phyloP scores from a whole-genome alignment of 2,113 vertebrate species.

The Menidia beryllina region DNA sequence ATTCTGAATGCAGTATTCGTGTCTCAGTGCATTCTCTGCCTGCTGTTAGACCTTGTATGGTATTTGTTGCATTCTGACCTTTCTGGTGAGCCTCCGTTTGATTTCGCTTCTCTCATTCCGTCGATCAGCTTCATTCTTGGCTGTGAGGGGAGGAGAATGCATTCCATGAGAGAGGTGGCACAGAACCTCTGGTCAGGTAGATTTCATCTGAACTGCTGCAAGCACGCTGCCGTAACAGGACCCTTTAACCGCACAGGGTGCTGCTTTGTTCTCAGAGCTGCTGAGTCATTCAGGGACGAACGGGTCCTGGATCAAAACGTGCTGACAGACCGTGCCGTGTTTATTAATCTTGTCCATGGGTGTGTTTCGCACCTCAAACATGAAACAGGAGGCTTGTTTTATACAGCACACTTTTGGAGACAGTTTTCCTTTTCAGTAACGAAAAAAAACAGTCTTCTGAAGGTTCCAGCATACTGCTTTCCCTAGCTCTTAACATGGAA shows the following conservation, averaged over 20 bases:
- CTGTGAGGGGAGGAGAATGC: conserved; percentile 73
- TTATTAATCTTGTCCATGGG: not conserved
- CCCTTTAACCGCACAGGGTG: conserved; percentile 54
- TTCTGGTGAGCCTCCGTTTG: conserved; percentile 95
- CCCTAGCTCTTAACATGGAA: too few species aligned
- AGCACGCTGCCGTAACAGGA: conserved; percentile 17
- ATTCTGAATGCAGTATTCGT: too few species aligned
- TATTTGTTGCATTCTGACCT: conserved; percentile 80
- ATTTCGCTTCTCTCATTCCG: conserved; percentile 93
- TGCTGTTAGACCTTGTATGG: not conserved
- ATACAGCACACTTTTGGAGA: too few species aligned
- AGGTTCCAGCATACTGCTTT: too few species aligned
- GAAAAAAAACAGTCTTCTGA: too few species aligned
- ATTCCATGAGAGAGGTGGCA: conserved; percentile 47
- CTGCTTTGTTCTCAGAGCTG: conserved; percentile 39
- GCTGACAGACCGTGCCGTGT: too few species aligned
- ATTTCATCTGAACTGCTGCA: conserved; percentile 54
- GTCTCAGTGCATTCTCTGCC: too few species aligned
- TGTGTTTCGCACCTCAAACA: too few species aligned
- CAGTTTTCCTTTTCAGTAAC: too few species aligned
- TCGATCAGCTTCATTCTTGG: conserved; percentile 92
- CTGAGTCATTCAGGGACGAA: conserved; percentile 40
- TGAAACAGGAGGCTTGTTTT: too few species aligned
- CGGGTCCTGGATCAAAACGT: not conserved
- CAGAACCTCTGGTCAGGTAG: conserved; percentile 40